A percentile compares a stretch with the other conserved stretches of the same genome.
Conservation (phyloP, 2,888 invertebrate species). For the Eristalinus aeneus region DNA sequence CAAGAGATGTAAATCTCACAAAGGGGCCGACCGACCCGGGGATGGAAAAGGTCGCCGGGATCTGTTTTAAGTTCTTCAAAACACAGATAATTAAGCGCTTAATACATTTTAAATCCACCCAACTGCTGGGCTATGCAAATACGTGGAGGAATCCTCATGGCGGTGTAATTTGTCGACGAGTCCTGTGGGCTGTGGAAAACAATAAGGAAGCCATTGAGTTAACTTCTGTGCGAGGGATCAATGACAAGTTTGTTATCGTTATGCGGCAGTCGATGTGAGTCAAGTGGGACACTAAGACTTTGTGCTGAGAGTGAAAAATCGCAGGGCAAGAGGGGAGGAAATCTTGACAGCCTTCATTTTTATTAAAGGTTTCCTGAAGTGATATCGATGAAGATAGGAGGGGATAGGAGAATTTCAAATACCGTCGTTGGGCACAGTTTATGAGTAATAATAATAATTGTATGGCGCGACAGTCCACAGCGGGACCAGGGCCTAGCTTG, state of each 20-base stretch:
- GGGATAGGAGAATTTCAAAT: too few relatives aligned
- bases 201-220: constrained; percentile 16
- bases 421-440: too few relatives aligned
- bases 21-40: not conserved
- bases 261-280: not conserved
- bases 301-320: too few relatives aligned
- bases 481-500: too few relatives aligned
- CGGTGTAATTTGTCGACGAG: constrained; percentile 6
- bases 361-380: too few relatives aligned
- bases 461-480: too few relatives aligned
- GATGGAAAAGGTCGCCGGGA: not conserved
- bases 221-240: constrained; percentile 8
- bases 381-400: too few relatives aligned
- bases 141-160: constrained; percentile 15
- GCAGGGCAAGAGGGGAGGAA: too few relatives aligned
- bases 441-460: too few relatives aligned
- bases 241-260: not conserved
- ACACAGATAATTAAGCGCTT: constrained; percentile 42
- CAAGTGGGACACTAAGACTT: not conserved
- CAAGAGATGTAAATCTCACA: constrained; percentile 25
- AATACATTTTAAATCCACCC: constrained; percentile 26
- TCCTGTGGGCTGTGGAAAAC: not conserved
- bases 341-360: too few relatives aligned
- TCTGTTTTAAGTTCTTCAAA: constrained; percentile 20
- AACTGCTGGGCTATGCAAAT: constrained; percentile 29